Percentiles rank a stretch among this genome's conserved stretches.
Evolutionary conservation across 2,888 invertebrate genomes (phyloP).

Genomic region (Catocala sponsa): DNA sequence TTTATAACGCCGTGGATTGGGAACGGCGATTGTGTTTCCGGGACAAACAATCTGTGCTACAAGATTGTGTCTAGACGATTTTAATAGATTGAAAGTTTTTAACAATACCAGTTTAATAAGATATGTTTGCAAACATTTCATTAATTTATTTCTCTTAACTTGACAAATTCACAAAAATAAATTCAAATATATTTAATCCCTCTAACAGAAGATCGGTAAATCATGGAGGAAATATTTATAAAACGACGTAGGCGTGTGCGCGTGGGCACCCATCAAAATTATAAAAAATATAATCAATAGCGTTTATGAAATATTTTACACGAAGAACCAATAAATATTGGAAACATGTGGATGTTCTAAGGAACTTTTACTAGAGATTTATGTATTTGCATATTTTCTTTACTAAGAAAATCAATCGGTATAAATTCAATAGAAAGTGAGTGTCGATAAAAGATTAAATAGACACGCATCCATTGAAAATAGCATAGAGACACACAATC

Average conservation of each 20-base stretch:
- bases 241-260: constrained; percentile 54
- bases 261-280: constrained; percentile 62
- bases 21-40: neutral
- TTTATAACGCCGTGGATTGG: constrained; percentile 16
- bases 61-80: neutral
- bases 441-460: no score
- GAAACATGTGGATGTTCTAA: neutral
- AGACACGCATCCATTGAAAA: no score
- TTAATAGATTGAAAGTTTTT: neutral
- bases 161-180: constrained; percentile 25
- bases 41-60: neutral
- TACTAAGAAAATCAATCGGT: neutral
- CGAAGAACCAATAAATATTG: constrained; percentile 25
- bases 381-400: neutral
- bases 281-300: constrained; percentile 52
- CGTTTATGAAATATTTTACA: constrained; percentile 37
- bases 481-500: no score
- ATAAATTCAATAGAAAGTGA: neutral
- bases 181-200: constrained; percentile 25
- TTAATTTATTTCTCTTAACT: constrained; percentile 4
- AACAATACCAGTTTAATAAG: no score
- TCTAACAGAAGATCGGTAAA: constrained; percentile 34
- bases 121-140: neutral
- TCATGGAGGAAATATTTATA: constrained; percentile 48
- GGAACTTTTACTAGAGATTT: neutral